These are phyloP conservation scores for Carpatolechia fugitivella DNA, from an alignment of 2,888 invertebrate species.

Conservation along the genomic window DNA sequence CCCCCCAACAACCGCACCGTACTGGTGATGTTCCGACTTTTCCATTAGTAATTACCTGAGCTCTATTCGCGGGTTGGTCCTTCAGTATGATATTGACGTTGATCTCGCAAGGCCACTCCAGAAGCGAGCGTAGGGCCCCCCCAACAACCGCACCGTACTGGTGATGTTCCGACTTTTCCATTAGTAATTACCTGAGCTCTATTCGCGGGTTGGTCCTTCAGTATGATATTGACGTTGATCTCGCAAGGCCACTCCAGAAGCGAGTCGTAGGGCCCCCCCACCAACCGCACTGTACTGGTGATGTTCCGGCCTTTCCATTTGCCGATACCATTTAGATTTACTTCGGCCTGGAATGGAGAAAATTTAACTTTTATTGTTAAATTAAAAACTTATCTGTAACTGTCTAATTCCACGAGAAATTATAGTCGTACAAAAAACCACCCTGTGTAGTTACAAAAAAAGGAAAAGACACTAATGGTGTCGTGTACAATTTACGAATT, in stretches of 20 bases:
- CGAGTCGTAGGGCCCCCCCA: conserved; percentile 85
- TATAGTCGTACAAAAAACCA: too few relatives aligned
- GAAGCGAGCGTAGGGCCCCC: conserved; percentile 84
- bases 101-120: conserved; percentile 86
- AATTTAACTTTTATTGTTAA: neutral
- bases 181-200: conserved; percentile 54
- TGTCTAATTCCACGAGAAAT: too few relatives aligned
- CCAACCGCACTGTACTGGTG: conserved; percentile 83
- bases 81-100: conserved; percentile 82
- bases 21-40: too few relatives aligned
- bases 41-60: too few relatives aligned
- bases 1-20: conserved; percentile 57
- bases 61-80: conserved; percentile 70
- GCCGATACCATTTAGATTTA: conserved; percentile 86
- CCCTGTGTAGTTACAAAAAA: too few relatives aligned
- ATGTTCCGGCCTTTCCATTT: conserved; percentile 87
- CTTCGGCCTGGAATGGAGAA: conserved; percentile 73
- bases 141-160: conserved; percentile 70
- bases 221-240: conserved; percentile 81
- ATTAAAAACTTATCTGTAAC: too few relatives aligned
- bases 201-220: conserved; percentile 81
- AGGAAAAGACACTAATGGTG: too few relatives aligned
- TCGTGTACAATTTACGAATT: too few relatives aligned
- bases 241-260: conserved; percentile 86
- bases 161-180: conserved; percentile 33